Conservation (phyloP, 2,797 vertebrate genomes). For the Cossypha polioptera region DNA sequence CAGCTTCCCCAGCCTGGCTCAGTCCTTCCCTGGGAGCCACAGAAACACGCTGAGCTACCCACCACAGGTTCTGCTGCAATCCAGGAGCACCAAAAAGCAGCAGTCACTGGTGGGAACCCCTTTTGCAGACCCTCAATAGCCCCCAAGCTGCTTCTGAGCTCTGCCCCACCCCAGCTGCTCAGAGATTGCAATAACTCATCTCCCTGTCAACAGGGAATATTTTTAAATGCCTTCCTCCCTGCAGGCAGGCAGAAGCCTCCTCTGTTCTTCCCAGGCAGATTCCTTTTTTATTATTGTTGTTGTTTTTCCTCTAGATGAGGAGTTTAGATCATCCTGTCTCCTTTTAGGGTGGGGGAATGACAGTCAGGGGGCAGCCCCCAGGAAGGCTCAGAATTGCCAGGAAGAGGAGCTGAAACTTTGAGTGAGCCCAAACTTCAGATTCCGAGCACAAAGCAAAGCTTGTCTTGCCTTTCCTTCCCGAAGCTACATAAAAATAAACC, state of each 20-base stretch:
- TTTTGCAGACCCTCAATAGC: not conserved
- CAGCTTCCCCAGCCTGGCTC: not conserved
- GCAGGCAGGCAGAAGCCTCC: slow-evolving; percentile 1
- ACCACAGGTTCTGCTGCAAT: not conserved
- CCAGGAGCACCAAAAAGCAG: not conserved
- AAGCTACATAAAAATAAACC: not conserved
- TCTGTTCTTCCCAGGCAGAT: not conserved
- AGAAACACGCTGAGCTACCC: accelerated
- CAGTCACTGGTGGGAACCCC: accelerated
- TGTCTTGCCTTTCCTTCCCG: not conserved
- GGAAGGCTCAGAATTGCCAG: not conserved
- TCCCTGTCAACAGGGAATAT: not conserved
- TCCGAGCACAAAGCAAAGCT: not conserved
- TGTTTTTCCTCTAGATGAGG: not conserved
- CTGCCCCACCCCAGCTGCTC: not conserved
- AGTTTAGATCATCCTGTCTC: not conserved
- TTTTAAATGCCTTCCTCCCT: slow-evolving; percentile 9
- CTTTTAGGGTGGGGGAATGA: not conserved
- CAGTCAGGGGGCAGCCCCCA: not conserved
- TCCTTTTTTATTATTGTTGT: not conserved
- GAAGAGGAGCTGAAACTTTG: not conserved
- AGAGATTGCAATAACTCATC: not conserved
- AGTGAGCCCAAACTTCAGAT: not conserved
- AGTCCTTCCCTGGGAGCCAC: accelerated
- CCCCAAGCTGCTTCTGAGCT: not conserved